Conservation (phyloP, 2,888 invertebrate species). For the Galerucella calmariensis region DNA sequence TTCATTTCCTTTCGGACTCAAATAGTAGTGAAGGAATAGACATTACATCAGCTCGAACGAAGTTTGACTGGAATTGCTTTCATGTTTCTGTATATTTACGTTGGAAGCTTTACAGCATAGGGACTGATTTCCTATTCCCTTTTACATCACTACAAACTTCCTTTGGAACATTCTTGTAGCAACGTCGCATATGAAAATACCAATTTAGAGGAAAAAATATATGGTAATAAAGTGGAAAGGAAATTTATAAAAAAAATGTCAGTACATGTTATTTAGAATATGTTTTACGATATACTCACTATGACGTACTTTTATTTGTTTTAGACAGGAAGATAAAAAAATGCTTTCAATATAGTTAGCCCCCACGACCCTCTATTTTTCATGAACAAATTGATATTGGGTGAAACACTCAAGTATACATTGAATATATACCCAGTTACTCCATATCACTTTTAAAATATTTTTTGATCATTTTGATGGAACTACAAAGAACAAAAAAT, state of each 20-base stretch:
- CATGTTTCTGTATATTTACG: conserved; percentile 44
- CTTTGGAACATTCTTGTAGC: conserved; percentile 12
- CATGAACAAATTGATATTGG: too few species aligned
- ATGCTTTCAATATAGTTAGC: too few species aligned
- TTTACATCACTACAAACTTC: conserved; percentile 16
- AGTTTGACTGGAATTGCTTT: conserved; percentile 42
- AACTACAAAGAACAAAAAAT: too few species aligned
- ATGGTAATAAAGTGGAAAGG: neutral
- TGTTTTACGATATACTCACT: too few species aligned
- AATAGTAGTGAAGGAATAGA: conserved; percentile 37
- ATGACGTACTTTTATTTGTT: too few species aligned
- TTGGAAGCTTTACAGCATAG: conserved; percentile 42
- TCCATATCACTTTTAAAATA: too few species aligned
- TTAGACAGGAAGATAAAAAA: too few species aligned
- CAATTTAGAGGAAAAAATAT: neutral
- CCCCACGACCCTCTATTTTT: too few species aligned
- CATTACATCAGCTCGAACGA: conserved; percentile 39
- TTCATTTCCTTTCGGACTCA: conserved; percentile 34
- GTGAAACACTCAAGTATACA: too few species aligned
- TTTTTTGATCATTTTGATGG: too few species aligned
- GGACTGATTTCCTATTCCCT: conserved; percentile 44
- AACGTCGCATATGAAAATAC: conserved; percentile 9
- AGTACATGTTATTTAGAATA: neutral
- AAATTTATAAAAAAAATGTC: neutral
- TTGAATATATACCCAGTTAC: too few species aligned